These are phyloP conservation scores for Lutjanus campechanus DNA, from an alignment of 2,797 vertebrate genomes.

Conservation along the genomic window DNA sequence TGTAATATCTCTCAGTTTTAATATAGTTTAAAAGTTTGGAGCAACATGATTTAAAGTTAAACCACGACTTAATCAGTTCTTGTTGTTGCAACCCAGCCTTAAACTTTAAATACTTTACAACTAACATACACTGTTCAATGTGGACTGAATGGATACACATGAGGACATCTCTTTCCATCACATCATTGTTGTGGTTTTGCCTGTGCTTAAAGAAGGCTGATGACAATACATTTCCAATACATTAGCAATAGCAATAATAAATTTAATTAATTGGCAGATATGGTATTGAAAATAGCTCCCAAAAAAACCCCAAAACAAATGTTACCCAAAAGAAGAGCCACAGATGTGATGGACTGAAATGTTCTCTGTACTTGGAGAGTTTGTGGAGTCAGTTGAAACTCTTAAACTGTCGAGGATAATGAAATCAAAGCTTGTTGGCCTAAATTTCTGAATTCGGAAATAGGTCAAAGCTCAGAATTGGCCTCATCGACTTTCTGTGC, in stretches of 20 bases:
- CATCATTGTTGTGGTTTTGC: too few relatives aligned
- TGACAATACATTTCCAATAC: background rate
- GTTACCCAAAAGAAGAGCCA: background rate
- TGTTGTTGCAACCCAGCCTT: background rate
- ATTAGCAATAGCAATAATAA: background rate
- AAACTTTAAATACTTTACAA: background rate
- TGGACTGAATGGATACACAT: background rate
- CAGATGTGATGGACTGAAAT: background rate
- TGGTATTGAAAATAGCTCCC: background rate
- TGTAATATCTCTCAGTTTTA: too few relatives aligned
- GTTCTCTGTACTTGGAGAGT: background rate
- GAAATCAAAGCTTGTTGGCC: constrained; percentile 47
- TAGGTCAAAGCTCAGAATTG: constrained; percentile 52
- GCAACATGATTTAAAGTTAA: too few relatives aligned
- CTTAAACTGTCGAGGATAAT: constrained; percentile 23
- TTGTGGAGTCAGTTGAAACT: constrained; percentile 10
- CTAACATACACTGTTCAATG: background rate
- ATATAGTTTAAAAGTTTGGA: too few relatives aligned
- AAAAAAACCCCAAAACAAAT: background rate
- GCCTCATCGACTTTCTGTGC: constrained; percentile 34
- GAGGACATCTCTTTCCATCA: too few relatives aligned
- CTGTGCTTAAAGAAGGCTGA: background rate
- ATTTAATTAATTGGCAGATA: background rate
- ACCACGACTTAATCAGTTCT: too few relatives aligned
- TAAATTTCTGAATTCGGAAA: constrained; percentile 57